Evolutionary conservation across 2,888 invertebrate species (phyloP).

Genomic region (Crepidodera aurea): DNA sequence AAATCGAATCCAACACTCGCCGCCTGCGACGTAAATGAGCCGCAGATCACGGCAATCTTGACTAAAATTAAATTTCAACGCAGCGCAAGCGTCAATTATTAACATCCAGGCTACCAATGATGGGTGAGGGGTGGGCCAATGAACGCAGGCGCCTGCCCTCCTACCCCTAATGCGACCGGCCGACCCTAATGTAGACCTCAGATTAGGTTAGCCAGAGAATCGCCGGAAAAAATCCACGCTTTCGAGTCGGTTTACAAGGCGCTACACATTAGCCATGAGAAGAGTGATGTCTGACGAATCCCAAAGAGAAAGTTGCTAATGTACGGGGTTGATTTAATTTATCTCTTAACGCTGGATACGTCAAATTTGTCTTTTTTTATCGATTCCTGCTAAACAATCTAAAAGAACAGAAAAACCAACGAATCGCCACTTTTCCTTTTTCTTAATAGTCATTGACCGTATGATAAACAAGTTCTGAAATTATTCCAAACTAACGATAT

Average conservation of each 20-base stretch:
- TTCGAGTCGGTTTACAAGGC: slow-evolving; percentile 27
- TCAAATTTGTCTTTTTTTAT: background rate
- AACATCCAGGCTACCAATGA: slow-evolving; percentile 48
- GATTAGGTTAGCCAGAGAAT: slow-evolving; percentile 56
- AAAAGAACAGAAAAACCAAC: too few species aligned
- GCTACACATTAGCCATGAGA: slow-evolving; percentile 29
- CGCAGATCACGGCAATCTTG: slow-evolving; percentile 44
- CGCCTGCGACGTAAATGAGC: slow-evolving; percentile 22
- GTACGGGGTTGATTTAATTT: slow-evolving; percentile 3
- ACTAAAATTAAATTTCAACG: slow-evolving; percentile 46
- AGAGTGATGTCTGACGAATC: slow-evolving; percentile 18
- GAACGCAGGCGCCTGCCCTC: slow-evolving; percentile 53
- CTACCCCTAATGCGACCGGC: slow-evolving; percentile 58
- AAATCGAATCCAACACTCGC: background rate
- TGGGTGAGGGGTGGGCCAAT: slow-evolving; percentile 48
- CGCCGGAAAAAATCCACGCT: slow-evolving; percentile 53
- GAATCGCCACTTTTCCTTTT: too few species aligned
- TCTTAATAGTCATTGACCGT: too few species aligned
- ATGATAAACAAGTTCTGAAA: too few species aligned
- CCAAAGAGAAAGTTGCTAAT: slow-evolving; percentile 14
- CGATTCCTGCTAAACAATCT: too few species aligned
- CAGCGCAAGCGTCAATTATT: slow-evolving; percentile 49
- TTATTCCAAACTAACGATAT: too few species aligned
- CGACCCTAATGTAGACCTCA: slow-evolving; percentile 59
- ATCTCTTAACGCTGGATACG: background rate